Base-by-base conservation (phyloP, 2,113 vertebrate species). In the Recurvirostra avosetta region DNA sequence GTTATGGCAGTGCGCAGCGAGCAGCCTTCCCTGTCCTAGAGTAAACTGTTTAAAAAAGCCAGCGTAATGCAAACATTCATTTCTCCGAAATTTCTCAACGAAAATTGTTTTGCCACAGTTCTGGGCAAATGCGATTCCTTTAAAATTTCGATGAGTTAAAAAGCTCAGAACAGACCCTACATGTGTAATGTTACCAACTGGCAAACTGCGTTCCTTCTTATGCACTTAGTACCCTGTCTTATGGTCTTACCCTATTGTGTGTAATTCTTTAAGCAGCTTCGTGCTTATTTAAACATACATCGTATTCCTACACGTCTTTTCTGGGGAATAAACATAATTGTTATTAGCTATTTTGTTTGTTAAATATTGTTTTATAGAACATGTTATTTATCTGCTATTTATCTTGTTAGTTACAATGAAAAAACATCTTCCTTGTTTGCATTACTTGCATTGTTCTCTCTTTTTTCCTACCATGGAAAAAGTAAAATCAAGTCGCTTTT, bases 271-370 rank as follows among this genome's bases (percentile, higher is more conserved):
- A 50, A 18, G 14, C 6, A 53, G 17, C 27, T 75, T 50, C 20
- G 6, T 26, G 15, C 19, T 67, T 16, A 52, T 47, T 71, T 75
- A 62, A 55, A 43, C 5, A n/a, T 3, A 52, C 17, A 75, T 5
- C 36, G 18, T 25, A 9, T 49, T 50, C 47, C 59, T n/a, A 7
- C 8, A 22, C 0, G 0, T 3, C 5, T 19, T 79, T 90, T 41
- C 27, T 75, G 55, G 27, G 63, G 45, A 45, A 40, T 9, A 65
- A 45, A 25, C 36, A 8, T 2, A 6, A 61, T 52, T 16, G 13
- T 29, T 67, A n/a, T 7, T 3, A 82, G 32, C 12, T 45, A 21
- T 11, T 84, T 40, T 36, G 34, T 61, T 78, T 4, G 5, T 55
- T 41, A 61, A 61, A 61, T 9, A 56, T 27, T 27, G 36, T 27